These are phyloP conservation scores for Stegastes partitus DNA, from an alignment of 2,113 vertebrate genomes.

Conservation along the genomic window DNA sequence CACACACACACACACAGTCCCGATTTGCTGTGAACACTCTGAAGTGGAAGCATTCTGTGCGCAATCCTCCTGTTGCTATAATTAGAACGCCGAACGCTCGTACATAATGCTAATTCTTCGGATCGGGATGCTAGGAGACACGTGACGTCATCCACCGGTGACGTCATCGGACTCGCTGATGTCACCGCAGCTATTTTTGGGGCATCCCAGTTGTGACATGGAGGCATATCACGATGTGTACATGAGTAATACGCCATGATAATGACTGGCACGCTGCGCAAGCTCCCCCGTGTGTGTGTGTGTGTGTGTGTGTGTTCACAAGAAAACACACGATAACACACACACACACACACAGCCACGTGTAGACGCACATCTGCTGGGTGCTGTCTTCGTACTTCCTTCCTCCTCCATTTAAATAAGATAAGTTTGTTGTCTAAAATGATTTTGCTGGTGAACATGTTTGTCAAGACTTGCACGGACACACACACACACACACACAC, in stretches of 20 bases:
- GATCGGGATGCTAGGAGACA: slow-evolving; percentile 49
- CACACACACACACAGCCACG: slow-evolving; percentile 3
- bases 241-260: slow-evolving; percentile 66
- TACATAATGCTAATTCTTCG: slow-evolving; percentile 57
- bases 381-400: slow-evolving; percentile 3
- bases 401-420: slow-evolving; percentile 14
- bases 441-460: neutral
- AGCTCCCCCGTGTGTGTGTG: slow-evolving; percentile 8
- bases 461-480: slow-evolving; percentile 18
- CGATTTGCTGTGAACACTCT: slow-evolving; percentile 36
- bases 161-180: slow-evolving; percentile 56
- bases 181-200: slow-evolving; percentile 71
- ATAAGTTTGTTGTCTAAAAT: slow-evolving; percentile 6
- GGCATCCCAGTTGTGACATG: slow-evolving; percentile 47
- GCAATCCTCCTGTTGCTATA: slow-evolving; percentile 57
- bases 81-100: slow-evolving; percentile 54
- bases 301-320: slow-evolving; percentile 7
- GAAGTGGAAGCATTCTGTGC: slow-evolving; percentile 30
- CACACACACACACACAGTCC: slow-evolving; percentile 10
- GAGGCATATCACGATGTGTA: slow-evolving; percentile 70
- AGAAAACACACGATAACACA: slow-evolving; percentile 15
- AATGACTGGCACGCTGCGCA: slow-evolving; percentile 60
- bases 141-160: slow-evolving; percentile 53
- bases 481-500: slow-evolving; percentile 23
- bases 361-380: slow-evolving; percentile 15